phyloP scores from a whole-genome alignment of 2,888 invertebrate genomes.

The Odontocerum albicorne region DNA sequence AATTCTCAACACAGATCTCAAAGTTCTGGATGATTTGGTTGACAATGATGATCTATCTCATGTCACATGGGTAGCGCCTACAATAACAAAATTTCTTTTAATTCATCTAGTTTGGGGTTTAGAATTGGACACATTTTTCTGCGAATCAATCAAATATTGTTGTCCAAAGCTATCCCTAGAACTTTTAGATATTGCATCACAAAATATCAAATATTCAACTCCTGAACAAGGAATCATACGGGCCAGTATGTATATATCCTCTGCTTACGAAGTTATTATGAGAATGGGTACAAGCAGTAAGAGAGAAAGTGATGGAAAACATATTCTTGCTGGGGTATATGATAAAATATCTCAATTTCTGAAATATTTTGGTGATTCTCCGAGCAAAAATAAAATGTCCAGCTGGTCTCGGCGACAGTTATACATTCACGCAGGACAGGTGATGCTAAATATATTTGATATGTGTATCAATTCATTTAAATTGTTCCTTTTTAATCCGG shows the following conservation, averaged over 20 bases:
- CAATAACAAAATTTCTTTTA: slow-evolving; percentile 28
- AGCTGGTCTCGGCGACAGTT: slow-evolving; percentile 11
- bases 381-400: slow-evolving; percentile 21
- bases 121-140: slow-evolving; percentile 26
- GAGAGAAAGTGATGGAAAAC: slow-evolving; percentile 3
- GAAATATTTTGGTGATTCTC: slow-evolving; percentile 27
- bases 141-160: slow-evolving; percentile 28
- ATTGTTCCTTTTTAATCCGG: slow-evolving; percentile 15
- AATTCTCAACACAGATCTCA: slow-evolving; percentile 31
- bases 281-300: neutral
- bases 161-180: slow-evolving; percentile 22
- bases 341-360: slow-evolving; percentile 21
- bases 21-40: slow-evolving; percentile 22
- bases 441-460: slow-evolving; percentile 17
- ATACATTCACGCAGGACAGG: slow-evolving; percentile 21
- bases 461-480: slow-evolving; percentile 22
- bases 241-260: slow-evolving; percentile 6
- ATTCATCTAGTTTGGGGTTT: slow-evolving; percentile 26
- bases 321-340: slow-evolving; percentile 9
- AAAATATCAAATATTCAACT: slow-evolving; percentile 21
- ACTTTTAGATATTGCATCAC: slow-evolving; percentile 17
- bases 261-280: slow-evolving; percentile 21
- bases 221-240: slow-evolving; percentile 15
- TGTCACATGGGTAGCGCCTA: slow-evolving; percentile 28
- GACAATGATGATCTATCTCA: slow-evolving; percentile 30